phyloP scores from a whole-genome alignment of 2,888 invertebrate genomes.

The Zygogramma bicolorata region DNA sequence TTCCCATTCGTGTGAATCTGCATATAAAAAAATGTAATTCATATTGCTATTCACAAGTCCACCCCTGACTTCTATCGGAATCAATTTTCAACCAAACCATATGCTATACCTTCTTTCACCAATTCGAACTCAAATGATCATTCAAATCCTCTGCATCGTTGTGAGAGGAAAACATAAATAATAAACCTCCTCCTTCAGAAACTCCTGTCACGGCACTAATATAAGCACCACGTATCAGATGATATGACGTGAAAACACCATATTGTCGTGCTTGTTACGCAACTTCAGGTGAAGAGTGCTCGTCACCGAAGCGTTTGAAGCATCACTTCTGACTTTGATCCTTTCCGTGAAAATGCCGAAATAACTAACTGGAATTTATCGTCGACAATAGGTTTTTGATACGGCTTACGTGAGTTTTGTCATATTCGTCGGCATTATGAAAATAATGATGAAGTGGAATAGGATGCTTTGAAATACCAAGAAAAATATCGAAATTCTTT shows the following conservation, averaged over 20 bases:
- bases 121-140: background rate
- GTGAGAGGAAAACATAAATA: background rate
- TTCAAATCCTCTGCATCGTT: background rate
- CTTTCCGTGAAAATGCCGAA: background rate
- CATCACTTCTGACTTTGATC: conserved; percentile 34
- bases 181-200: background rate
- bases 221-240: conserved; percentile 16
- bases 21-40: too few species aligned
- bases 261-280: conserved; percentile 46
- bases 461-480: background rate
- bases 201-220: background rate
- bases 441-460: background rate
- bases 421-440: background rate
- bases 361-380: background rate
- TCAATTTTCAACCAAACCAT: too few species aligned
- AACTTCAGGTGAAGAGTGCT: conserved; percentile 48
- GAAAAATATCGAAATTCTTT: background rate
- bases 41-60: too few species aligned
- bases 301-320: conserved; percentile 48
- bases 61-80: too few species aligned
- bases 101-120: too few species aligned
- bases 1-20: too few species aligned
- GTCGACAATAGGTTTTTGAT: background rate
- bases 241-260: conserved; percentile 24
- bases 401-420: background rate